Base-by-base conservation (phyloP, 2,113 vertebrate genomes). In the Actinemys pallida region DNA sequence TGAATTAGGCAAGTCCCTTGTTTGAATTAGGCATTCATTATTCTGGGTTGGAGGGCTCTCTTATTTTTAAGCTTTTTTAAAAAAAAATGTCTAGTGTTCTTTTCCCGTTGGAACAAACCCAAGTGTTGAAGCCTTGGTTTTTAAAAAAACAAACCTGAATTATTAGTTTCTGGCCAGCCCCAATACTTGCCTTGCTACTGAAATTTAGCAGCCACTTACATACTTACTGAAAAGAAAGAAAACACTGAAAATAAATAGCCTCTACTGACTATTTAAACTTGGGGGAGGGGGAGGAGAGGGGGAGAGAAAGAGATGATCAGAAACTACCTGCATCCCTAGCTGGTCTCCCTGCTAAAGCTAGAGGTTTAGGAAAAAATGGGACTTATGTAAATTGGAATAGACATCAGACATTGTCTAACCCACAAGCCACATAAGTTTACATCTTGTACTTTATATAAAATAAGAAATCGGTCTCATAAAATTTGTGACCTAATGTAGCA, bases 401-500 rank as follows among this genome's bases (percentile, higher is more conserved):
- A 45, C 42, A 76, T 27, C 39, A 45, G n/a, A 1, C 50, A 50
- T 69, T 39, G 17, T 69, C 35, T 8, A 39, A 19, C 42, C 24
- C 11, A 76, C 75, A 54, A 25, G 24, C 24, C 6, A 47, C 42
- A 13, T 69, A n/a, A 10, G 42, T 47, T 76, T 47, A 42, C 39
- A 42, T 42, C 39, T 42, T 42, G 39, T 42, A 42, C 39, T 75
- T 75, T 75, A 75, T 76, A 45, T 25, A 16, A 47, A 47, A 42
- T 45, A 42, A 25, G 9, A 39, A 42, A 76, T 14, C 16, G 24
- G 75, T 3, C 3, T n/a, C 78, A 45, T 13, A 57, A 87, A 94
- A 93, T 72, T 1, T 83, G 75, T 88, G 88, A 93, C n/a, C 22
- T 2, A 0, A 0, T 5, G 9, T 0, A 52, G 22, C 3, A 80